A percentile compares a stretch with the other conserved stretches of the same genome.
phyloP scores from a whole-genome alignment of 1,140 invertebrate genomes.

The Mamestra configurata region DNA sequence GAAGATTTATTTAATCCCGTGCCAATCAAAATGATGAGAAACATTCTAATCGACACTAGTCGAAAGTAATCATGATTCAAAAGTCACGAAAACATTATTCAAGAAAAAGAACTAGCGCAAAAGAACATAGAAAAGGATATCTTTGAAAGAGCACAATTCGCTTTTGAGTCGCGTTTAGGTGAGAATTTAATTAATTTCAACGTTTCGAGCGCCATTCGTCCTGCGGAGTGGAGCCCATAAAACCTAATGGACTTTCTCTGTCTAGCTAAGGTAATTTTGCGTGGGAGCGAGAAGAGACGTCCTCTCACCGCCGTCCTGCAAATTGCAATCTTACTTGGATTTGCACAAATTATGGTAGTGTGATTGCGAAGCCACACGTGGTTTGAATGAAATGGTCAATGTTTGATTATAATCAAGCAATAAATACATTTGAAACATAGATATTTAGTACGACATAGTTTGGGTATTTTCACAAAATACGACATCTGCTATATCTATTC shows the following conservation, averaged over 20 bases:
- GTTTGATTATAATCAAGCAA: not conserved
- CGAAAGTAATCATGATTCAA: not conserved
- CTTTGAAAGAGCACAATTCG: slow-evolving; percentile 44
- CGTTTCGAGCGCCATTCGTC: slow-evolving; percentile 75
- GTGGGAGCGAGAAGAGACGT: slow-evolving; percentile 57
- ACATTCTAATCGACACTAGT: too few species aligned
- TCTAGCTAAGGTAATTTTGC: slow-evolving; percentile 79
- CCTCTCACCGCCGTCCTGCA: slow-evolving; percentile 59
- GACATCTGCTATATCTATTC: too few species aligned
- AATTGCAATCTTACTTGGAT: slow-evolving; percentile 71
- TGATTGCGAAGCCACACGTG: slow-evolving; percentile 40
- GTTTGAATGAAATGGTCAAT: not conserved
- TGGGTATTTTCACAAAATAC: too few species aligned
- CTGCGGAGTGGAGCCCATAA: slow-evolving; percentile 78
- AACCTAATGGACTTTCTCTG: slow-evolving; percentile 86
- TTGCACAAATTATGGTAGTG: slow-evolving; percentile 67
- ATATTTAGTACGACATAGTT: too few species aligned
- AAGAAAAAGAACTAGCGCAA: not conserved
- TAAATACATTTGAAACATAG: too few species aligned
- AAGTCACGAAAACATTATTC: slow-evolving; percentile 19
- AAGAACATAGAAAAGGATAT: slow-evolving; percentile 8
- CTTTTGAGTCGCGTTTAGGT: slow-evolving; percentile 67
- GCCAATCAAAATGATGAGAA: not conserved
- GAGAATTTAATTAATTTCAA: slow-evolving; percentile 84
- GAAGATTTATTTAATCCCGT: not conserved